Conservation (phyloP, 1,140 invertebrate species). For the Helicoverpa zea region DNA sequence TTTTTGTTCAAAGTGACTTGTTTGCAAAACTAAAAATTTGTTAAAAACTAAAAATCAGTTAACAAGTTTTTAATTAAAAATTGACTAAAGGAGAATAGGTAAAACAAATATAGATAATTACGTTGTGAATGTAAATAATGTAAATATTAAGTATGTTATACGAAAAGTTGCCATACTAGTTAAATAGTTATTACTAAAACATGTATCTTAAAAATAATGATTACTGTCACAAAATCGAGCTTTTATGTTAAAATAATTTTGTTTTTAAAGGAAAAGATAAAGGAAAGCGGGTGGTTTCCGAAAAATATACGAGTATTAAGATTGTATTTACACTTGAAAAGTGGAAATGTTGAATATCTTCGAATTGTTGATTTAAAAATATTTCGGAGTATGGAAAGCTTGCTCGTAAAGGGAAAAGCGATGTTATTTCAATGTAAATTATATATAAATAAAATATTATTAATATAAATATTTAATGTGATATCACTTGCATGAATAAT, state of each 20-base stretch:
- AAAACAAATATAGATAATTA: constrained; percentile 37
- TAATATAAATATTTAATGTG: constrained; percentile 50
- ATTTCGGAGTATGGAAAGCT: constrained; percentile 40
- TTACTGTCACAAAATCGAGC: constrained; percentile 49
- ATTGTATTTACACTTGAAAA: constrained; percentile 44
- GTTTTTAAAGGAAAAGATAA: not conserved
- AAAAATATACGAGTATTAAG: constrained; percentile 30
- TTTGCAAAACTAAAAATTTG: constrained; percentile 1
- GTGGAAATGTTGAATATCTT: constrained; percentile 45
- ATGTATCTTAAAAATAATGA: constrained; percentile 39
- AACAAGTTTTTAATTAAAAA: not conserved
- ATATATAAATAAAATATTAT: constrained; percentile 49
- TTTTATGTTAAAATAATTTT: constrained; percentile 51
- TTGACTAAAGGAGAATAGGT: constrained; percentile 30
- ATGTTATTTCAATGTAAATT: constrained; percentile 60
- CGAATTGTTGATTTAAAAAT: constrained; percentile 45
- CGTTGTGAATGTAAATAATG: constrained; percentile 60
- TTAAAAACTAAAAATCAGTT: not conserved
- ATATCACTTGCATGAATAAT: constrained; percentile 41
- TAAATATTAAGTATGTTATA: constrained; percentile 61
- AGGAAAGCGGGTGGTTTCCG: not conserved
- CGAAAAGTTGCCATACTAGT: constrained; percentile 67
- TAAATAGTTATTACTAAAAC: constrained; percentile 51
- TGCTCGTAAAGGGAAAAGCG: constrained; percentile 45
- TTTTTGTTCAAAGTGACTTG: not conserved